Evolutionary conservation across 1,140 invertebrate species (phyloP).

Genomic region (Procambarus clarkii): DNA sequence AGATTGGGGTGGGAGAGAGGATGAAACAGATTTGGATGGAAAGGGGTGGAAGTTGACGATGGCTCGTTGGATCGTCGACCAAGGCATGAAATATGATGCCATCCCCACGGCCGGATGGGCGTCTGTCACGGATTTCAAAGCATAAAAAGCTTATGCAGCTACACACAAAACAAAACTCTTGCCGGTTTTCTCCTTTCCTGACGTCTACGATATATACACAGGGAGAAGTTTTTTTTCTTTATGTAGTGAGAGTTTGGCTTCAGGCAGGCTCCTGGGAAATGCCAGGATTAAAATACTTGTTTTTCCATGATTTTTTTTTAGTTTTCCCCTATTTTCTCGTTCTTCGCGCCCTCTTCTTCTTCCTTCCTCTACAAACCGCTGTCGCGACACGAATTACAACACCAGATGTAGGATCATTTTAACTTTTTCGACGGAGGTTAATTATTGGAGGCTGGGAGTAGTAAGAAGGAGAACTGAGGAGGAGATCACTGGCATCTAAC

Average conservation of each 20-base stretch:
- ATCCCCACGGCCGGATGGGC: not conserved
- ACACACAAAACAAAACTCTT: not conserved
- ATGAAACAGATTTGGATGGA: not conserved
- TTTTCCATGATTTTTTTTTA: no score
- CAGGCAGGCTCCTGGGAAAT: no score
- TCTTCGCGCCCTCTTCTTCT: no score
- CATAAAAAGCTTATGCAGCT: not conserved
- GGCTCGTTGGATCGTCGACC: not conserved
- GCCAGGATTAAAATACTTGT: no score
- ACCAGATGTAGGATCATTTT: not conserved
- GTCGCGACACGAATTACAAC: not conserved
- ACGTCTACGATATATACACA: no score
- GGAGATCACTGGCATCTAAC: constrained; percentile 42
- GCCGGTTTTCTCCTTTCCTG: no score
- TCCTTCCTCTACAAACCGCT: not conserved
- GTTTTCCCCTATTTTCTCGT: no score
- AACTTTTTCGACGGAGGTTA: not conserved
- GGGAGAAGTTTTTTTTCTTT: no score
- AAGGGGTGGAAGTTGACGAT: not conserved
- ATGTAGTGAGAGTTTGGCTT: no score
- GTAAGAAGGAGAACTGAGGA: constrained; percentile 4
- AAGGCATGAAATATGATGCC: not conserved
- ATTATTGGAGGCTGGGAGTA: constrained; percentile 7
- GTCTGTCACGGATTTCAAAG: not conserved
- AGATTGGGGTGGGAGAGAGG: no score